Evolutionary conservation across 2,888 invertebrate genomes (phyloP).

Genomic region (Protophormia terraenovae): DNA sequence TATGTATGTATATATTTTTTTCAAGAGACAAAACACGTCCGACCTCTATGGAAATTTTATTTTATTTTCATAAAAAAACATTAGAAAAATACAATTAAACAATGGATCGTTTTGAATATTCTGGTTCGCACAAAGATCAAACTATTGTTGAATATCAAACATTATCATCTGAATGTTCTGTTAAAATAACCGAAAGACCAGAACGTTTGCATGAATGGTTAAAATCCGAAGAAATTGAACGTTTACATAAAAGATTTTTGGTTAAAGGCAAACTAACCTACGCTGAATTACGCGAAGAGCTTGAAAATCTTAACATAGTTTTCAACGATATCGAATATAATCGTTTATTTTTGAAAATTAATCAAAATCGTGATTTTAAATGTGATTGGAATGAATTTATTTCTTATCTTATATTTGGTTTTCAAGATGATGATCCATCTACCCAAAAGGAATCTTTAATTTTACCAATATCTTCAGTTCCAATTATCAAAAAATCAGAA

Average conservation of each 20-base stretch:
- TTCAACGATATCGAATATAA: conserved; percentile 83
- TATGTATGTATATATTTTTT: no score
- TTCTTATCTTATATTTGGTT: conserved; percentile 88
- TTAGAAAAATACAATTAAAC: not conserved
- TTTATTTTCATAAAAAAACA: not conserved
- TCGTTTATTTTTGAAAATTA: conserved; percentile 85
- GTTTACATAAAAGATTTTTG: conserved; percentile 72
- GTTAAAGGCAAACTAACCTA: conserved; percentile 71
- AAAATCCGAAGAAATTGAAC: conserved; percentile 74
- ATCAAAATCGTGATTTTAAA: conserved; percentile 83
- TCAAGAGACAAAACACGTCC: no score
- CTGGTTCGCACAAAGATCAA: conserved; percentile 48
- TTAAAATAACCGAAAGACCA: conserved; percentile 71
- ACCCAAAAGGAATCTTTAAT: conserved; percentile 85
- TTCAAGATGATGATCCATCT: conserved; percentile 85
- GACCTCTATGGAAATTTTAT: no score
- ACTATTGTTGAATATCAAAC: conserved; percentile 73
- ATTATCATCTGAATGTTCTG: conserved; percentile 72
- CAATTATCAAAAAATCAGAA: conserved; percentile 84
- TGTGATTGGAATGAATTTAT: conserved; percentile 90
- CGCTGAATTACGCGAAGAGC: conserved; percentile 73
- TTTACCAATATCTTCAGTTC: conserved; percentile 84
- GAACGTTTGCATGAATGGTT: conserved; percentile 78
- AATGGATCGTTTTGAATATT: conserved; percentile 45
- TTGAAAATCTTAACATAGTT: conserved; percentile 72